These are phyloP conservation scores for Leptothorax acervorum DNA, from an alignment of 2,888 invertebrate species.

Conservation along the genomic window DNA sequence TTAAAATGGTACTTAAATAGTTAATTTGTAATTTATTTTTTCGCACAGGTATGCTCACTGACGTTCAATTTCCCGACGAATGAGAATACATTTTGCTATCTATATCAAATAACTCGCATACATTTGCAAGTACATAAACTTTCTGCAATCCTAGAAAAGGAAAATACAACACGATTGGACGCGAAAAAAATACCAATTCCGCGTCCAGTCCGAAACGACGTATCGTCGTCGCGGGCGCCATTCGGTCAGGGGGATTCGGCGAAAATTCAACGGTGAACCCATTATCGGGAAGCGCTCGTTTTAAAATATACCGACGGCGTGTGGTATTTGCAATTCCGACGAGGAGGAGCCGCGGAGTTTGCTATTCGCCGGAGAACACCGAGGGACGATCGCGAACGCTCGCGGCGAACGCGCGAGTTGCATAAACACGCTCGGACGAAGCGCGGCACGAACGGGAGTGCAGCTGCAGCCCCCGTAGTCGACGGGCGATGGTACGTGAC, in stretches of 20 bases:
- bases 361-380: slow-evolving; percentile 72
- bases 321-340: slow-evolving; percentile 81
- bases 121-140: slow-evolving; percentile 4
- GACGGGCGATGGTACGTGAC: slow-evolving; percentile 45
- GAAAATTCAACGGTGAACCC: slow-evolving; percentile 73
- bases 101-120: background rate
- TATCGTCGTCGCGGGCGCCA: slow-evolving; percentile 43
- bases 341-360: slow-evolving; percentile 73
- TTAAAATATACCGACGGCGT: slow-evolving; percentile 77
- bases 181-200: slow-evolving; percentile 30
- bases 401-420: slow-evolving; percentile 63
- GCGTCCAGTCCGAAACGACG: background rate
- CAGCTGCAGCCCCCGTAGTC: slow-evolving; percentile 44
- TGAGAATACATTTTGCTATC: background rate
- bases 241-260: slow-evolving; percentile 57
- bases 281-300: slow-evolving; percentile 81
- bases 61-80: background rate
- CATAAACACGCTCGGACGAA: slow-evolving; percentile 68
- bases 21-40: slow-evolving; percentile 5
- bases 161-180: slow-evolving; percentile 3
- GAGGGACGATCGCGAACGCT: slow-evolving; percentile 56
- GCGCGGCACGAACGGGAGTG: slow-evolving; percentile 40
- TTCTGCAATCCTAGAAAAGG: background rate
- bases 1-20: background rate
- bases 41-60: background rate